A percentile compares a stretch with the other conserved stretches of the same genome.
These are phyloP conservation scores for Scaptomyza caliginosa DNA, from an alignment of 2,888 invertebrate species.

Conservation along the genomic window DNA sequence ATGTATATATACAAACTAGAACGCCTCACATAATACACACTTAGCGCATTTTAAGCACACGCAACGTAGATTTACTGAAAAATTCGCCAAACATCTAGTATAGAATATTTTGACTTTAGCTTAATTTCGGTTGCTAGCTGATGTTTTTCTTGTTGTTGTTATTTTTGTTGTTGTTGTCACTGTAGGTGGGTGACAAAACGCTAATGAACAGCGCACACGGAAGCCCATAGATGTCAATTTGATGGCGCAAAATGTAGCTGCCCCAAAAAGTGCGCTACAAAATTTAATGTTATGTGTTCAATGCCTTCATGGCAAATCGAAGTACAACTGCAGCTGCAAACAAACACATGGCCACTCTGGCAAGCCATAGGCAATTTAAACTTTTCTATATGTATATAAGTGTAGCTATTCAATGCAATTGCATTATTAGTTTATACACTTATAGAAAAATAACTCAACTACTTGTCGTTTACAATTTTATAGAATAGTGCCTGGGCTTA, in stretches of 20 bases:
- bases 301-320: slow-evolving; percentile 60
- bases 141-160: slow-evolving; percentile 13
- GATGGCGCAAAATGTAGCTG: slow-evolving; percentile 18
- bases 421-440: background rate
- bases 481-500: background rate
- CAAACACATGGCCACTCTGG: slow-evolving; percentile 11
- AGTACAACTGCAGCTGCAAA: slow-evolving; percentile 14
- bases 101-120: slow-evolving; percentile 8
- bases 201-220: slow-evolving; percentile 69
- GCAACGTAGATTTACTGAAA: slow-evolving; percentile 57
- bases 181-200: slow-evolving; percentile 61
- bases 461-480: no score
- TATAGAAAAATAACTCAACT: no score
- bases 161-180: slow-evolving; percentile 7
- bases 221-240: slow-evolving; percentile 34
- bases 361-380: background rate
- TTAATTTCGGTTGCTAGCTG: slow-evolving; percentile 12
- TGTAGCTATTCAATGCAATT: background rate
- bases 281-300: slow-evolving; percentile 41
- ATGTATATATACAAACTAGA: slow-evolving; percentile 17
- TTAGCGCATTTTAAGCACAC: slow-evolving; percentile 34
- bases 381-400: no score
- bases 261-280: slow-evolving; percentile 43
- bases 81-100: slow-evolving; percentile 26
- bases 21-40: background rate